Base-by-base conservation (phyloP, 2,797 vertebrate genomes). In the Spinibarbus caldwelli region DNA sequence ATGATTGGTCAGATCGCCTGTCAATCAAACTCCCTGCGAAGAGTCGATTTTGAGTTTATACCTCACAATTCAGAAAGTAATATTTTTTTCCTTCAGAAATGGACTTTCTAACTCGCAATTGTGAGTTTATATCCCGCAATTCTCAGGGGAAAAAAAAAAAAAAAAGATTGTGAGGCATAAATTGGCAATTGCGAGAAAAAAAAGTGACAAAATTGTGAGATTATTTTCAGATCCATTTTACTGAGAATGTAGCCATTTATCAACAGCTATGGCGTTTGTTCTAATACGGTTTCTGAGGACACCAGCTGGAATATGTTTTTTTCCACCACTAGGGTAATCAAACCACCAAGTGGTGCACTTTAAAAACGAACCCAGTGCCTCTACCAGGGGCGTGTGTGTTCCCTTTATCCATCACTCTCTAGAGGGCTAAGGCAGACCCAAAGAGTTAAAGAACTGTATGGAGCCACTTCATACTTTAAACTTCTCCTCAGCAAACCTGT, bases 401-500 rank as follows among this genome's bases (percentile, higher is more conserved):
- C 29, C 0, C 36, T 89, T 84, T 36, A 82, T 86, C 41, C 68
- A 79, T 67, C 59, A 41, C 62, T 49, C 77, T 41, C 85, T 66
- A 64, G 41, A 76, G 34, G 84, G 85, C 85, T 86, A 89, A 71
- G 91, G 71, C 62, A 36, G 59, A 64, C 64, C 73, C 29, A 47
- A 83, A 85, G 64, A 83, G 49, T 66, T 83, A 78, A 47, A 84
- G 59, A 78, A 83, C 78, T 52, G 54, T 31, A 68, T 45, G 79
- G 47, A 76, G 41, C 45, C 29, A 31, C 87, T 88, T 87, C 59
- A 76, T 82, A 85, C 80, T 84, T 86, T 84, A 75, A 57, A 80
- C 85, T 93, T 93, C 90, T 79, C 89, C 77, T 93, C 92, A 92
- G 93, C 94, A 91, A 90, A 89, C 90, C 84, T 86, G 87, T 86